A percentile compares a stretch with the other conserved stretches of the same genome.
phyloP scores from a whole-genome alignment of 2,888 invertebrate species.

The Furcula furcula region DNA sequence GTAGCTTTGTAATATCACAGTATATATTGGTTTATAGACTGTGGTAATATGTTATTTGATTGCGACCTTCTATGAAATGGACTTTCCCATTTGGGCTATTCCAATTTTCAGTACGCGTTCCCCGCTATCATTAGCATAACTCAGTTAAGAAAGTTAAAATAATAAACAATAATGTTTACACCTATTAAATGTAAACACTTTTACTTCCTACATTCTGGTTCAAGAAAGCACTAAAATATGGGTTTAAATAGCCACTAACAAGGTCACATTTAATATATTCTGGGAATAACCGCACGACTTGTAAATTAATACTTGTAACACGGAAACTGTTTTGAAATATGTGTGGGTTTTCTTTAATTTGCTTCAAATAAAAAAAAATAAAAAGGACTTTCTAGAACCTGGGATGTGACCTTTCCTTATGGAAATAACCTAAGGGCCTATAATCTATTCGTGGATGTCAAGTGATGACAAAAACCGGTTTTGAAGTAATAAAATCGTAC shows the following conservation, averaged over 20 bases:
- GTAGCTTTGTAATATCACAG: too few relatives aligned
- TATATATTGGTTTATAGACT: too few relatives aligned
- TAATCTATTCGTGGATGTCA: slow-evolving; percentile 22
- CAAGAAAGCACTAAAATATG: slow-evolving; percentile 15
- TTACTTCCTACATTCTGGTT: slow-evolving; percentile 7
- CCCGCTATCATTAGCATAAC: too few relatives aligned
- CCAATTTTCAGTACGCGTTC: too few relatives aligned
- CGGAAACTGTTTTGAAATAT: slow-evolving; percentile 8
- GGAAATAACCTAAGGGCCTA: not conserved
- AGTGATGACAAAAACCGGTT: slow-evolving; percentile 17
- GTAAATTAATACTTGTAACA: slow-evolving; percentile 1
- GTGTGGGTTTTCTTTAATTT: slow-evolving; percentile 25
- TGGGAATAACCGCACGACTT: slow-evolving; percentile 17
- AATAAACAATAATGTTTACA: not conserved
- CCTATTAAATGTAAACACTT: slow-evolving; percentile 4
- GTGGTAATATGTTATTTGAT: too few relatives aligned
- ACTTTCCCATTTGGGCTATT: too few relatives aligned
- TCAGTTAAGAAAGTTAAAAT: too few relatives aligned
- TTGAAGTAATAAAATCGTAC: slow-evolving; percentile 7
- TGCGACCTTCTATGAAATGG: too few relatives aligned
- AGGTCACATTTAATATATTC: slow-evolving; percentile 15
- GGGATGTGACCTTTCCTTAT: slow-evolving; percentile 26
- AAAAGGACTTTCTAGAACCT: slow-evolving; percentile 32
- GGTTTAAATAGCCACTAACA: slow-evolving; percentile 17
- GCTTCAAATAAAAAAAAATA: slow-evolving; percentile 27